Base-by-base conservation (phyloP, 2,113 vertebrate genomes). In the Carassius gibelio region DNA sequence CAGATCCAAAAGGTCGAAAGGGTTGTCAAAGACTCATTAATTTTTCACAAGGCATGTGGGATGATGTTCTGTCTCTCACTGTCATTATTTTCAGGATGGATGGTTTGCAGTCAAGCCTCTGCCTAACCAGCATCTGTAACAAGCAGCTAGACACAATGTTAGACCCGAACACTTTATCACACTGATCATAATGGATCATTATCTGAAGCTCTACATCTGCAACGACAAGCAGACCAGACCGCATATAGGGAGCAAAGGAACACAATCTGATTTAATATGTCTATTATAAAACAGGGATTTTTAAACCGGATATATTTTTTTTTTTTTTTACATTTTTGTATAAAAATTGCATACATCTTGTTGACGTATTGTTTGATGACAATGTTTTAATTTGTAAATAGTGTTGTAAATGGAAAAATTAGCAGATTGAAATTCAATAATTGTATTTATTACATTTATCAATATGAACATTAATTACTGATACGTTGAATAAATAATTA, bases 31-130 rank as follows among this genome's bases (percentile, higher is more conserved):
- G 38, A 38, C 15, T 66, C 11, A 34, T 81, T 66, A 23, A 52
- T 59, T 83, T 19, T 59, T n/a, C 86, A 30, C 57, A 30, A 45
- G 45, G 68, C 7, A 15, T 15, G 42, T 55, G 68, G 38, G 74
- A 81, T 48, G 45, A 84, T 17, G 4, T 52, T 26, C 34, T 84
- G 61, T 66, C 52, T 84, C 23, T 81, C 55, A 26, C 72, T 84
- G 57, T 75, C 61, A 71, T 87, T 81, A 84, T 75, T 84, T 76
- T 61, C 86, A 75, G 59, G 68, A 80, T 79, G 59, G 75, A 84
- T 87, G 77, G 86, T 74, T 36, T 69, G 75, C 75, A 36, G 81
- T 42, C 72, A 82, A 75, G 48, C 17, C 64, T 23, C 69, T 21
- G 23, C 30, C 75, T 80, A 74, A 55, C 42, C 50, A 52, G 52